phyloP scores from a whole-genome alignment of 2,797 vertebrate species.

The Eutrigla gurnardus region DNA sequence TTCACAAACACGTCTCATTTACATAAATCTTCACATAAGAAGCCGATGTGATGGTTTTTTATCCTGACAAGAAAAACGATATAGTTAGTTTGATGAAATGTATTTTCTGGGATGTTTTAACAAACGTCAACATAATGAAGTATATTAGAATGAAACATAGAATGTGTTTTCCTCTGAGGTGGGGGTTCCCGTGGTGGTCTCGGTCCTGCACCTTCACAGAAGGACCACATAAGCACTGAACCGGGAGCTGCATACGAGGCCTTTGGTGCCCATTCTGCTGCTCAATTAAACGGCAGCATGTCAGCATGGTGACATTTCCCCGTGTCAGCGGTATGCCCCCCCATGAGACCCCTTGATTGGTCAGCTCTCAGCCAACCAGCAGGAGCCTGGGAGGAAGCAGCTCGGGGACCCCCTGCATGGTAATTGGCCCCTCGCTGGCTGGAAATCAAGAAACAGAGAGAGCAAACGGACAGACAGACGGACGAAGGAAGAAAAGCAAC shows the following conservation, averaged over 20 bases:
- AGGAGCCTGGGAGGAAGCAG: constrained; percentile 45
- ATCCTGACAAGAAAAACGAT: no score
- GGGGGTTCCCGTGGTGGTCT: no score
- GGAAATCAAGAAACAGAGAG: constrained; percentile 25
- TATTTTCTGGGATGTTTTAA: no score
- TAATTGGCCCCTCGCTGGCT: constrained; percentile 63
- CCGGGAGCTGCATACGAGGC: not conserved
- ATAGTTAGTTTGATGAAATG: no score
- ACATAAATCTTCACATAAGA: no score
- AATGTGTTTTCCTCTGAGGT: no score
- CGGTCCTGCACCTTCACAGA: not conserved
- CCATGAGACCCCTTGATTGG: constrained; percentile 54
- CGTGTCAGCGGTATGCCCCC: constrained; percentile 37
- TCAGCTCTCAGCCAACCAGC: constrained; percentile 55
- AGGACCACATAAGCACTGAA: not conserved
- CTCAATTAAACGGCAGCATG: constrained; percentile 20
- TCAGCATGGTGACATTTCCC: constrained; percentile 48
- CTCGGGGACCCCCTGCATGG: constrained; percentile 1
- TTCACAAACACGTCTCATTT: no score
- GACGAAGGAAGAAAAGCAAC: not conserved
- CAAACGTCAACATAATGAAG: no score
- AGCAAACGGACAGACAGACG: not conserved
- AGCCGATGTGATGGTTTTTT: no score
- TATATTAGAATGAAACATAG: no score
- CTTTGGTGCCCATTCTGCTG: not conserved